Evolutionary conservation across 1,140 invertebrate species (phyloP).

Genomic region (Thaumatotibia leucotreta): DNA sequence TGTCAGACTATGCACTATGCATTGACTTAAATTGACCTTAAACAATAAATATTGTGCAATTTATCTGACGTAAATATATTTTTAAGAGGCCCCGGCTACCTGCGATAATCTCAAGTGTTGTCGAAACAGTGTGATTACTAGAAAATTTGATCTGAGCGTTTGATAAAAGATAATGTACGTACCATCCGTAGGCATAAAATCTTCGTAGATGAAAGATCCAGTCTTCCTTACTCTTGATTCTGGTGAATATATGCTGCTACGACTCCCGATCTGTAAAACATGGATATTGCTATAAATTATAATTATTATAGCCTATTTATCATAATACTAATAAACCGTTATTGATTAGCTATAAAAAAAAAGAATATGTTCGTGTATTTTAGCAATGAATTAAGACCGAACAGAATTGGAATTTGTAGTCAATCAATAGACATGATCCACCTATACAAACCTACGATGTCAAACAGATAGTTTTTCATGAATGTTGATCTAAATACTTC

Average conservation of each 20-base stretch:
- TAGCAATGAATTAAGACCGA: too few species aligned
- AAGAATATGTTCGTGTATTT: too few species aligned
- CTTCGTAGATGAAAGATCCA: conserved; percentile 99
- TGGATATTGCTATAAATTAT: too few species aligned
- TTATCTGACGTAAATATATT: not conserved
- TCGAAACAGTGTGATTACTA: not conserved
- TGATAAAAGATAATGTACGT: conserved; percentile 48
- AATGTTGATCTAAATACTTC: too few species aligned
- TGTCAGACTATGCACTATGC: too few species aligned
- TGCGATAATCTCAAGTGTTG: not conserved
- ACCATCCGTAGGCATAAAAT: conserved; percentile 99
- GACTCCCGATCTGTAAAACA: conserved; percentile 95
- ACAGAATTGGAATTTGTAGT: too few species aligned
- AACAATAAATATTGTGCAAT: not conserved
- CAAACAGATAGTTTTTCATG: too few species aligned
- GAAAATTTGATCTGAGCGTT: not conserved
- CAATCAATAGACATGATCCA: too few species aligned
- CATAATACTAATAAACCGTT: too few species aligned
- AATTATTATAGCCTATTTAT: too few species aligned
- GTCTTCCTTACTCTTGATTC: conserved; percentile 97
- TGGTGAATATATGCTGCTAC: conserved; percentile 98
- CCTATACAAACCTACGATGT: too few species aligned
- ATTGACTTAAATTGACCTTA: not conserved
- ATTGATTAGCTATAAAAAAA: too few species aligned
- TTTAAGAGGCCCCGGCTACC: not conserved